Percentiles rank a stretch among this genome's conserved stretches.
phyloP scores from a whole-genome alignment of 1,140 invertebrate species.

The Heliconius eleuchia region DNA sequence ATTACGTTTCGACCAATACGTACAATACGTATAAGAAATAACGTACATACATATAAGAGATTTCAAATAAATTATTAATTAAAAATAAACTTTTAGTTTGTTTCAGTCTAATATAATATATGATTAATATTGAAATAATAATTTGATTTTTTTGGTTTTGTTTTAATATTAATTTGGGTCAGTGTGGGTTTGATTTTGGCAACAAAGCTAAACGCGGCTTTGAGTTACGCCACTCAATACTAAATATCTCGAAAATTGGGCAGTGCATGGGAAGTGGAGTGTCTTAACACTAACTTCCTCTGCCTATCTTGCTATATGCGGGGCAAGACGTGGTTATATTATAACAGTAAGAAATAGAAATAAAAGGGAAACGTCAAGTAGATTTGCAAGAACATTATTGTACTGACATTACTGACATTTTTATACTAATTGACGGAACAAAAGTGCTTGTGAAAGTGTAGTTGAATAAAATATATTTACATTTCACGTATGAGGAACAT shows the following conservation, averaged over 20 bases:
- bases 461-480: conserved; percentile 4
- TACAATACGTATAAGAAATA: background rate
- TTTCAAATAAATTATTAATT: background rate
- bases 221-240: too few relatives aligned
- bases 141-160: too few relatives aligned
- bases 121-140: background rate
- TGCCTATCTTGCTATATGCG: background rate
- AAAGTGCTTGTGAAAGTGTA: background rate
- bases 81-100: background rate
- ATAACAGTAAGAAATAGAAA: background rate
- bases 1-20: background rate
- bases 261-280: background rate
- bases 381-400: too few relatives aligned
- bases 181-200: too few relatives aligned
- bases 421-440: background rate
- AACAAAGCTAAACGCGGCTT: too few relatives aligned
- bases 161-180: too few relatives aligned
- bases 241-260: too few relatives aligned
- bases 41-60: background rate
- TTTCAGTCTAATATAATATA: background rate
- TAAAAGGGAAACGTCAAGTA: background rate
- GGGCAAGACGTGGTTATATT: background rate
- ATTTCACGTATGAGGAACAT: conserved; percentile 4
- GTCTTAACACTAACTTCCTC: background rate
- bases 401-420: background rate